Conservation (phyloP, 2,888 invertebrate genomes). For the Acanthosepion lycidas region DNA sequence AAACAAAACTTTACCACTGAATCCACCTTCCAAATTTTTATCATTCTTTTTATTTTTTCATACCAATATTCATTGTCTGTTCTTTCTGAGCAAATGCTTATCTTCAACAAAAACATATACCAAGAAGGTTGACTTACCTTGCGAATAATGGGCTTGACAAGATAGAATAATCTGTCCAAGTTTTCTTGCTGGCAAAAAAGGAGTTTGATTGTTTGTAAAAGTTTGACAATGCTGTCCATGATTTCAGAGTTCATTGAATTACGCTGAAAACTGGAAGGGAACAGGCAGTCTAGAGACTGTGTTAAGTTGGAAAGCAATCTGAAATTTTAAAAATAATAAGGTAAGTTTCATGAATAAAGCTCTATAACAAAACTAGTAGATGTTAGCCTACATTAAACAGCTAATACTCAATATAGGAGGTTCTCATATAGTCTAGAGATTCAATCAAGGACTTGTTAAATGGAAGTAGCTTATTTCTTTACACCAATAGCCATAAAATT, state of each 20-base stretch:
- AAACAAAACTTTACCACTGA: too few relatives aligned
- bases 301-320: constrained; percentile 61
- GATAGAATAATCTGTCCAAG: not conserved
- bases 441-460: too few relatives aligned
- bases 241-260: not conserved
- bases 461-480: too few relatives aligned
- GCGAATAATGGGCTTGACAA: not conserved
- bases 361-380: not conserved
- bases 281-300: constrained; percentile 60
- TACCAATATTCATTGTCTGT: too few relatives aligned
- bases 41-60: too few relatives aligned
- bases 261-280: not conserved
- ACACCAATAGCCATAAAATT: too few relatives aligned
- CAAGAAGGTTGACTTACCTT: not conserved
- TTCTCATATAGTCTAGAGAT: too few relatives aligned
- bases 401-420: too few relatives aligned
- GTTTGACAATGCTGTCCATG: not conserved
- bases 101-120: too few relatives aligned
- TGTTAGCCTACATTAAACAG: too few relatives aligned
- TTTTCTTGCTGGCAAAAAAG: constrained; percentile 40
- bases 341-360: not conserved
- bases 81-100: too few relatives aligned
- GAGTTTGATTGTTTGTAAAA: not conserved
- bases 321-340: not conserved
- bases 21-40: too few relatives aligned